These are phyloP conservation scores for Caranx ignobilis DNA, from an alignment of 2,113 vertebrate species.

Conservation along the genomic window DNA sequence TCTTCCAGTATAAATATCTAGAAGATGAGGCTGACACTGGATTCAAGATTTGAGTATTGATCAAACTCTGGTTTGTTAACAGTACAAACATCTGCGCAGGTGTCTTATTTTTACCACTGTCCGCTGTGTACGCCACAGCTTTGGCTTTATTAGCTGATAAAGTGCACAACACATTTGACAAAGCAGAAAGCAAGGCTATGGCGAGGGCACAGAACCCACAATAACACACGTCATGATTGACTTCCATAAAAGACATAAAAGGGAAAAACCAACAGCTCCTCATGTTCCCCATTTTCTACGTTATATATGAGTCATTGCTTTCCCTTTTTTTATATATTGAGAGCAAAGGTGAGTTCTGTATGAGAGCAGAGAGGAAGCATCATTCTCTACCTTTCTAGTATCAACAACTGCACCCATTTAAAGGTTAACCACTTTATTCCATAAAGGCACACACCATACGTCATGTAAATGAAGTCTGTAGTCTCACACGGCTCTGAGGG, in stretches of 20 bases:
- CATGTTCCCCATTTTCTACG: background rate
- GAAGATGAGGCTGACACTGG: background rate
- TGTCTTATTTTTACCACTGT: background rate
- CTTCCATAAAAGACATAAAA: constrained; percentile 9
- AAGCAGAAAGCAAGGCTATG: constrained; percentile 26
- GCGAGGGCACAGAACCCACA: constrained; percentile 23
- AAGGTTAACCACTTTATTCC: constrained; percentile 81
- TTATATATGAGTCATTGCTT: constrained; percentile 22
- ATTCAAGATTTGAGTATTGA: background rate
- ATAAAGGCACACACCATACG: constrained; percentile 69
- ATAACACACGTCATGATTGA: background rate
- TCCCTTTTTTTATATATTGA: background rate
- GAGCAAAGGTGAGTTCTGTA: constrained; percentile 64
- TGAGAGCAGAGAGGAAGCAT: constrained; percentile 54
- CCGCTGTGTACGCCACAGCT: background rate
- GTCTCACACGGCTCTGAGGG: constrained; percentile 54
- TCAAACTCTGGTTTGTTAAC: background rate
- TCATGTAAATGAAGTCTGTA: constrained; percentile 79
- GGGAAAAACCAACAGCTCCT: constrained; percentile 7
- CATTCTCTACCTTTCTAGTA: constrained; percentile 55
- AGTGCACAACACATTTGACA: constrained; percentile 5
- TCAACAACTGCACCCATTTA: constrained; percentile 76
- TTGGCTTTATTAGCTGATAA: constrained; percentile 13
- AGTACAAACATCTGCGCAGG: background rate
- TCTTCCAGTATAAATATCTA: background rate